Base-by-base conservation (phyloP, 2,113 vertebrate genomes). In the Ammospiza caudacuta region DNA sequence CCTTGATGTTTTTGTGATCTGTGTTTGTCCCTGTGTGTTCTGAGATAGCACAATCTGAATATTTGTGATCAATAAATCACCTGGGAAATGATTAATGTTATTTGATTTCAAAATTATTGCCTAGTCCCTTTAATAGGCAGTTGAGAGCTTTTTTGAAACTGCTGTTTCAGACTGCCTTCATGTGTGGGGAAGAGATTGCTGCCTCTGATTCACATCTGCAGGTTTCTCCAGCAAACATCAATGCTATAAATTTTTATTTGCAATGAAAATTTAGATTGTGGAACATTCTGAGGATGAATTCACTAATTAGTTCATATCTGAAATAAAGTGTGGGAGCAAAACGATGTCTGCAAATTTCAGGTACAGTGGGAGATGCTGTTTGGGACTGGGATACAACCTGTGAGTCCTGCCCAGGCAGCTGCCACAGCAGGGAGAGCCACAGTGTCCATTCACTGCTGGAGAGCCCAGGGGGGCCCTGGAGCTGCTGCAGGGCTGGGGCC, bases 351-450 rank as follows among this genome's bases (percentile, higher is more conserved):
- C n/a, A 35, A 46, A 54, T 18, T 37, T 21, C 19, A 15, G 6
- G 54, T 22, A 5, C 3, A 31, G 35, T 3, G 2, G 19, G 27
- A 69, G 41, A 20, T 52, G 59, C 17, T 61, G 11, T 57, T 54
- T 55, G 35, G 27, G 55, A 15, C 5, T 0, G 0, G 43, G 51
- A 27, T 18, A 18, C 7, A 27, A 7, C 37, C 37, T 8, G 3
- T 21, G 85, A 20, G 9, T 20, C 5, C 33, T 58, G 59, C 57
- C 41, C 41, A 41, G 55, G 57, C 51, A 80, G 35, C 46, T 59
- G 37, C 33, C 23, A 11, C 20, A n/a, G 63, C 47, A 37, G 12
- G 28, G 54, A 64, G 15, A 51, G 1, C 12, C 9, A 0, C 49
- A 5, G n/a, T 6, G 46, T 15, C 27, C n/a, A 35, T 9, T 47